Percentiles rank a stretch among this genome's conserved stretches.
phyloP scores from a whole-genome alignment of 1,140 invertebrate genomes.

The Thalassaphorura encarpata region DNA sequence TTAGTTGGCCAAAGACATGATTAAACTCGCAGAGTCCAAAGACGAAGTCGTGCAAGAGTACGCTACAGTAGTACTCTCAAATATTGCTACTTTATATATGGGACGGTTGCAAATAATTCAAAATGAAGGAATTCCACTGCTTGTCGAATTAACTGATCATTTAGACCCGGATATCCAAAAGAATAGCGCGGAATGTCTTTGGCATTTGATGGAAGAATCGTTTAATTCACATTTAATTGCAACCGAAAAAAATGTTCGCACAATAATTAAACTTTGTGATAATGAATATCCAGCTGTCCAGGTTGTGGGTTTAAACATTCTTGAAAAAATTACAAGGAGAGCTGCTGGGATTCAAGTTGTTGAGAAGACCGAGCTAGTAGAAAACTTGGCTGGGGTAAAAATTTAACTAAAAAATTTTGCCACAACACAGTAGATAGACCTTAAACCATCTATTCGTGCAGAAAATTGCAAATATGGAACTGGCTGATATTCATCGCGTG shows the following conservation, averaged over 20 bases:
- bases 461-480: constrained; percentile 10
- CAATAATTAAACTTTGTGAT: constrained; percentile 8
- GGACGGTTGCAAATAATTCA: constrained; percentile 24
- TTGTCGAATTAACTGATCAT: constrained; percentile 7
- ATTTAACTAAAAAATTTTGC: not conserved
- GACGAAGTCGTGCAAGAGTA: constrained; percentile 26
- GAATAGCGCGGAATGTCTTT: constrained; percentile 24
- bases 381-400: not conserved
- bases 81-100: constrained; percentile 20
- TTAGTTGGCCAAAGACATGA: constrained; percentile 14
- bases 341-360: constrained; percentile 7
- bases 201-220: constrained; percentile 20
- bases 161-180: constrained; percentile 22
- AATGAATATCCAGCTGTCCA: constrained; percentile 21
- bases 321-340: constrained; percentile 8
- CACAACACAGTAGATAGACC: not conserved
- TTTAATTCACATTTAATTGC: constrained; percentile 11
- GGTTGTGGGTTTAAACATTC: constrained; percentile 11
- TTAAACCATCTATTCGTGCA: not conserved
- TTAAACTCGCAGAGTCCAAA: not conserved
- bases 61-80: constrained; percentile 6
- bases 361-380: constrained; percentile 11
- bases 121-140: constrained; percentile 6
- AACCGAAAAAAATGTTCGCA: not conserved
- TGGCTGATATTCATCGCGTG: constrained; percentile 17